Percentiles rank a stretch among this genome's conserved stretches.
Evolutionary conservation across 2,888 invertebrate species (phyloP).

Genomic region (Noctua fimbriata): DNA sequence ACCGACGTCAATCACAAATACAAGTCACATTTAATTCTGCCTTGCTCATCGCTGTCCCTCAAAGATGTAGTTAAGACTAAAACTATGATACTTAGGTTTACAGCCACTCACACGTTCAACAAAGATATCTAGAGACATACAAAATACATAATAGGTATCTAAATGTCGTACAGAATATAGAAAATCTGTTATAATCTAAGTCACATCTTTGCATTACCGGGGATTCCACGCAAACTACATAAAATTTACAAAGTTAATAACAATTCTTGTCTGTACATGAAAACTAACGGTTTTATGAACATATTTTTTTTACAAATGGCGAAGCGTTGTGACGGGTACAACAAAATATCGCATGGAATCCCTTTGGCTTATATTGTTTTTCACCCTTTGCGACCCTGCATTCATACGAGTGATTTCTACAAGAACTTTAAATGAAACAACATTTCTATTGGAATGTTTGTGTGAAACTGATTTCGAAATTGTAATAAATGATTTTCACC

Average conservation of each 20-base stretch:
- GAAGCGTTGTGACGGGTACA: slow-evolving; percentile 56
- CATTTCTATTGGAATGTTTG: slow-evolving; percentile 74
- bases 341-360: slow-evolving; percentile 77
- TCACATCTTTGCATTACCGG: slow-evolving; percentile 77
- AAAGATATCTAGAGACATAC: slow-evolving; percentile 50
- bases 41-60: slow-evolving; percentile 40
- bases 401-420: slow-evolving; percentile 83
- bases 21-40: slow-evolving; percentile 55
- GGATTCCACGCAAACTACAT: slow-evolving; percentile 72
- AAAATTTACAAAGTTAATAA: slow-evolving; percentile 48
- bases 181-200: slow-evolving; percentile 66
- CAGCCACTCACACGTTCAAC: slow-evolving; percentile 62
- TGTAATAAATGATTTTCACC: slow-evolving; percentile 57
- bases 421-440: slow-evolving; percentile 64
- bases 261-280: slow-evolving; percentile 33
- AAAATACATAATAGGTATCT: slow-evolving; percentile 56
- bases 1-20: slow-evolving; percentile 15
- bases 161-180: slow-evolving; percentile 60
- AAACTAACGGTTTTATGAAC: slow-evolving; percentile 22
- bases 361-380: slow-evolving; percentile 72
- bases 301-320: slow-evolving; percentile 41
- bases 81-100: slow-evolving; percentile 54
- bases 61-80: slow-evolving; percentile 53
- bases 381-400: slow-evolving; percentile 78
- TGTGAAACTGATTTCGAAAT: slow-evolving; percentile 67